Evolutionary conservation across 2,797 vertebrate species (phyloP), one percentile per base, ranked within the genome.

Genomic region (Schizopygopsis pylzovi): DNA sequence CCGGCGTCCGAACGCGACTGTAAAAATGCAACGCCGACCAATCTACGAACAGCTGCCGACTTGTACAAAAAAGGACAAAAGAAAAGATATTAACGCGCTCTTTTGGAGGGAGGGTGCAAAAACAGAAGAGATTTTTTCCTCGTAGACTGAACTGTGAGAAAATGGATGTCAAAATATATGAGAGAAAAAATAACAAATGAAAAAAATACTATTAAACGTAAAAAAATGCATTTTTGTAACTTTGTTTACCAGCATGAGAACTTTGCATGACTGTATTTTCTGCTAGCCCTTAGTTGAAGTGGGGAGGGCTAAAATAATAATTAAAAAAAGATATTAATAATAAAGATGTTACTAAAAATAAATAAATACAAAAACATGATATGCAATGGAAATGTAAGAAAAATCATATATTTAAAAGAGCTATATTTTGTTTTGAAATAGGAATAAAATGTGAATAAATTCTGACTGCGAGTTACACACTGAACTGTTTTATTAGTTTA

Each of bases 211-310:
- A 81, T 59, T 88, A 92, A n/a, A 52, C 16, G 0, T 0, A 1
- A 72, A 92, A 93, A 90, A 93, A 95, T 95, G 94, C 94, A 95
- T 95, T 96, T 96, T 96, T 96, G 94, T 95, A 95, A 94, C 93
- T 95, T 96, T 96, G 95, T 95, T 95, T 95, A 96, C 95, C 95
- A 96, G 95, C 95, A 96, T 96, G 95, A 96, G 90, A 95, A 92
- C 93, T 95, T 95, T 96, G 95, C 95, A 96, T 96, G 95, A 95
- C 94, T 95, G 95, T 96, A 94, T 94, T 95, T 95, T 95, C 95
- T 94, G 94, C 95, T 94, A 95, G 93, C 95, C 95, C 95, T 95
- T 94, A 94, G 94, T 93, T 95, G 91, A 95, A 94, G 92, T 94
- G 91, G 92, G 95, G 93, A 94, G 94, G 95, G 94, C 94, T 94